These are phyloP conservation scores for Proteles cristata DNA, from an alignment of 2,113 vertebrate genomes.

Conservation along the genomic window DNA sequence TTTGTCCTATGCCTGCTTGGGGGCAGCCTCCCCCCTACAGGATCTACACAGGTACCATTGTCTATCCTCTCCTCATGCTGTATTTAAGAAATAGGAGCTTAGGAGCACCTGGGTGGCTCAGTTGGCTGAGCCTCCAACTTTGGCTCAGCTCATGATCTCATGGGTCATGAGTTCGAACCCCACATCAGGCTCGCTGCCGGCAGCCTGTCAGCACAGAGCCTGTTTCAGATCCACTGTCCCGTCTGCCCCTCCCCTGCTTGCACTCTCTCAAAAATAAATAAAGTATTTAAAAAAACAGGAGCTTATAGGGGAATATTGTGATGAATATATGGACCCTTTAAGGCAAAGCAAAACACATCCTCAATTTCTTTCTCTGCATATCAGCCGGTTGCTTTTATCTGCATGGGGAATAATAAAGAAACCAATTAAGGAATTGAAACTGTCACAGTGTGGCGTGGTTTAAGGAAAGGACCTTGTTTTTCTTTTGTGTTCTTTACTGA, in stretches of 20 bases:
- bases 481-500: background rate
- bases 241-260: too few relatives aligned
- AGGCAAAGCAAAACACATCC: constrained; percentile 1
- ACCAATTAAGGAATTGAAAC: background rate
- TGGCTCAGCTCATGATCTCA: too few relatives aligned
- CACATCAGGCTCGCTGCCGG: too few relatives aligned
- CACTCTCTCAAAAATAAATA: too few relatives aligned
- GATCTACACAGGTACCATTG: background rate
- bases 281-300: background rate
- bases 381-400: background rate
- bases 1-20: fast-evolving
- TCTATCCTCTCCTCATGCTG: background rate
- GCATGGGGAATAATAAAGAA: background rate
- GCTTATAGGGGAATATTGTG: background rate
- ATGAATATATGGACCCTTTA: background rate
- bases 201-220: too few relatives aligned
- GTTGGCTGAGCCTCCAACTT: too few relatives aligned
- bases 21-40: background rate
- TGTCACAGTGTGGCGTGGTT: background rate
- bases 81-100: background rate
- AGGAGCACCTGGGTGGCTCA: too few relatives aligned
- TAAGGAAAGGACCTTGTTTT: background rate
- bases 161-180: too few relatives aligned
- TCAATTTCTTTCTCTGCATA: background rate
- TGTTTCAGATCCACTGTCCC: too few relatives aligned